Conservation (phyloP, 2,888 invertebrate genomes). For the Drosophila sordidula region DNA sequence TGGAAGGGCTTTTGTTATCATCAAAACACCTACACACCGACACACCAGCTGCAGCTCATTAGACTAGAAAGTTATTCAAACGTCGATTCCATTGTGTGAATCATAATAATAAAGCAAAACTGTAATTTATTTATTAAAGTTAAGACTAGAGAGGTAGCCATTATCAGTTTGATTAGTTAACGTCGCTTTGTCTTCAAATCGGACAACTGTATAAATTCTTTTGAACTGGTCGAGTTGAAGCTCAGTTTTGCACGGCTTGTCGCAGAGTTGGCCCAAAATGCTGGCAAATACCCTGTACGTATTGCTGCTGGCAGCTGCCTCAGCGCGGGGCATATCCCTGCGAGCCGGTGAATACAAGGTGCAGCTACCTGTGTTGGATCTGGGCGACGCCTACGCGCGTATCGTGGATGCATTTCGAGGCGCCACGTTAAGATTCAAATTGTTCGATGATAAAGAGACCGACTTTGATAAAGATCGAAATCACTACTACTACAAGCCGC, state of each 20-base stretch:
- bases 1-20: not conserved
- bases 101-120: not conserved
- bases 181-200: not conserved
- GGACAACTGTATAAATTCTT: conserved; percentile 2
- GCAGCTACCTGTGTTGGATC: not conserved
- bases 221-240: not conserved
- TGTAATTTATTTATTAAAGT: not conserved
- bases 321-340: not conserved
- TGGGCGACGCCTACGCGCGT: not conserved
- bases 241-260: not conserved
- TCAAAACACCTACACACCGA: not conserved
- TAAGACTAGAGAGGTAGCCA: not conserved
- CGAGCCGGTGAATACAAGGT: not conserved
- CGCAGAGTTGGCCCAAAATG: not conserved
- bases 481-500: not conserved
- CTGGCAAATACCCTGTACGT: not conserved
- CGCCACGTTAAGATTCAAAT: not conserved
- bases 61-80: conserved; percentile 33
- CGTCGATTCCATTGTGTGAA: not conserved
- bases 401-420: not conserved
- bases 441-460: not conserved
- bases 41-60: conserved; percentile 5
- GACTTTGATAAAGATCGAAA: not conserved
- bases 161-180: not conserved
- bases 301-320: conserved; percentile 1